Percentiles rank a stretch among this genome's conserved stretches.
Conservation (phyloP, 2,113 vertebrate species). For the Tyto alba region DNA sequence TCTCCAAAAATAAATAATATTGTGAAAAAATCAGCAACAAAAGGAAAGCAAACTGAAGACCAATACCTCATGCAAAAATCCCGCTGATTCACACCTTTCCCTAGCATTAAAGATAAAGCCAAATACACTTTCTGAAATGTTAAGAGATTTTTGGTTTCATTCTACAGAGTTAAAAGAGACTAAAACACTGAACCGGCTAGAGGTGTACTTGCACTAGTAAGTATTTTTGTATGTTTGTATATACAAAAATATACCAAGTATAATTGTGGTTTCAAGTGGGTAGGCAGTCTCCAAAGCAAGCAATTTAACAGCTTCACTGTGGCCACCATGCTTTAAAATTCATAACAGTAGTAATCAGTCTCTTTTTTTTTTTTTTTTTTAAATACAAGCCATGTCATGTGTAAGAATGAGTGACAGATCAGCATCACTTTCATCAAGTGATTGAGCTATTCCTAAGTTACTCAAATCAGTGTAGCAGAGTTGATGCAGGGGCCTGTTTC, state of each 20-base stretch:
- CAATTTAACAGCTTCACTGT: not conserved
- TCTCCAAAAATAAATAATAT: not conserved
- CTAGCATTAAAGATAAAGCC: not conserved
- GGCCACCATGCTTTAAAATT: not conserved
- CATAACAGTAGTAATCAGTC: not conserved
- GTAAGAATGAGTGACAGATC: not conserved
- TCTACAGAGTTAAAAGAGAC: not conserved
- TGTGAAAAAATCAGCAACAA: not conserved
- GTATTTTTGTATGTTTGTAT: no score
- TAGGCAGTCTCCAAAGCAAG: not conserved
- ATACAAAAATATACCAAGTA: no score
- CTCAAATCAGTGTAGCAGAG: not conserved
- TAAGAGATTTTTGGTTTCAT: not conserved
- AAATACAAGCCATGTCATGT: not conserved
- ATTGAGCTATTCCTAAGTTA: not conserved
- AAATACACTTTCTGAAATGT: not conserved
- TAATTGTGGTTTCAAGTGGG: not conserved
- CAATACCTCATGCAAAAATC: not conserved
- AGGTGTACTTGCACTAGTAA: not conserved
- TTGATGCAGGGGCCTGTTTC: not conserved
- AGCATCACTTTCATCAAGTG: not conserved
- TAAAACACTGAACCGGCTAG: not conserved
- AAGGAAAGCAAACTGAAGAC: not conserved
- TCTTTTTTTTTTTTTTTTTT: not conserved
- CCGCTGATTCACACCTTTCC: not conserved